Percentiles rank a stretch among this genome's conserved stretches.
Evolutionary conservation across 2,888 invertebrate genomes (phyloP).

Genomic region (Eilema depressum): DNA sequence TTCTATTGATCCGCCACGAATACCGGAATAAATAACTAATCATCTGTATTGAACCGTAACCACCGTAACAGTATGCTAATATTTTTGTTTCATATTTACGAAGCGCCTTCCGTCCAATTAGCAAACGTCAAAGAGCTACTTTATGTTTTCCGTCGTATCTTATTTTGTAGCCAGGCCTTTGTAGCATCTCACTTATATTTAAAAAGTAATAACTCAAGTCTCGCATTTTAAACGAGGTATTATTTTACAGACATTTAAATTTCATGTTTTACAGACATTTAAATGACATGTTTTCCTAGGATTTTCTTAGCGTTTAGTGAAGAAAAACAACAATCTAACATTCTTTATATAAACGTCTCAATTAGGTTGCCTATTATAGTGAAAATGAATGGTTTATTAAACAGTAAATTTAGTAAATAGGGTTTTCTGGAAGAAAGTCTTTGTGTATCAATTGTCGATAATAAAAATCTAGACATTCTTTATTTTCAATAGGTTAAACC

Average conservation of each 20-base stretch:
- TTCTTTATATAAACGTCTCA: not conserved
- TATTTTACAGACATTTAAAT: not conserved
- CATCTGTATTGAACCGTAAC: not conserved
- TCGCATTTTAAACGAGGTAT: not conserved
- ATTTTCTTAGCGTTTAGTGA: not conserved
- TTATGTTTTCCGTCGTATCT: not conserved
- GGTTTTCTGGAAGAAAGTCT: too few relatives aligned
- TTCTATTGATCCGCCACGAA: not conserved
- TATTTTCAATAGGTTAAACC: not conserved
- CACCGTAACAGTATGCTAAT: conserved; percentile 5
- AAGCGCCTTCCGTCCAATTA: not conserved
- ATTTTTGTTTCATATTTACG: not conserved
- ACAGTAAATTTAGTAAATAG: too few relatives aligned
- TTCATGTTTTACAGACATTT: not conserved
- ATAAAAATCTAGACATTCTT: too few relatives aligned
- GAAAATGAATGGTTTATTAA: too few relatives aligned
- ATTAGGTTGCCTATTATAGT: too few relatives aligned
- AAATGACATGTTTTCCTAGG: too few relatives aligned
- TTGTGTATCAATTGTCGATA: too few relatives aligned
- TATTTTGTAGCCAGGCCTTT: not conserved
- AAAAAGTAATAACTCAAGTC: not conserved
- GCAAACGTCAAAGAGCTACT: not conserved
- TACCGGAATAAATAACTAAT: too few relatives aligned
- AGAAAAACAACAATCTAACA: not conserved
- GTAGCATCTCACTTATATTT: not conserved